Conservation (phyloP, 2,888 invertebrate species). For the Aphrophora alni region DNA sequence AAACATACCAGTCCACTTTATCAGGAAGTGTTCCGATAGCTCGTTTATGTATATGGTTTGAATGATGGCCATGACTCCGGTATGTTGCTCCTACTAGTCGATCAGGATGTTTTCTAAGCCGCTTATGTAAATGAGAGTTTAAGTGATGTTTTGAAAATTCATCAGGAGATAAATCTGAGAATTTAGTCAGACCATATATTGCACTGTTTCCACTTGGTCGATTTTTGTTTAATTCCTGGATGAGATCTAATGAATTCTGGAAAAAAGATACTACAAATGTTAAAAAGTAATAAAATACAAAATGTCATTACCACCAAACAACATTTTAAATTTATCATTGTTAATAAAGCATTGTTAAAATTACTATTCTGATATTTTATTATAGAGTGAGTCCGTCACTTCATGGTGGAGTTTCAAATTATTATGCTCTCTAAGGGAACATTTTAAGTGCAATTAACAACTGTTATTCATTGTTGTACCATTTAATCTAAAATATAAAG, state of each 20-base stretch:
- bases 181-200: conserved; percentile 65
- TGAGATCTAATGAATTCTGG: conserved; percentile 62
- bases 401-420: no score
- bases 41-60: conserved; percentile 46
- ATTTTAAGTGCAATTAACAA: no score
- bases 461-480: no score
- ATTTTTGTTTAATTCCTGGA: conserved; percentile 60
- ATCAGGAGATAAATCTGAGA: conserved; percentile 67
- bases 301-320: not conserved
- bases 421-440: no score
- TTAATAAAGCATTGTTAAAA: not conserved
- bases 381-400: no score
- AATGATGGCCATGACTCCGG: conserved; percentile 30
- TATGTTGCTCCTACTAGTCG: conserved; percentile 31
- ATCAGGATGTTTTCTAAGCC: conserved; percentile 48
- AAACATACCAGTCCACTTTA: conserved; percentile 63
- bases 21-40: conserved; percentile 57
- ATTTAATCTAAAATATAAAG: no score
- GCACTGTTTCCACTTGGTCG: conserved; percentile 61
- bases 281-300: conserved; percentile 41
- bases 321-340: not conserved
- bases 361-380: not conserved
- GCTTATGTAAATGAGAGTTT: conserved; percentile 50
- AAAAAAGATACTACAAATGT: conserved; percentile 46
- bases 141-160: conserved; percentile 65